Conservation (phyloP, 2,888 invertebrate genomes). For the Nomada fabriciana region DNA sequence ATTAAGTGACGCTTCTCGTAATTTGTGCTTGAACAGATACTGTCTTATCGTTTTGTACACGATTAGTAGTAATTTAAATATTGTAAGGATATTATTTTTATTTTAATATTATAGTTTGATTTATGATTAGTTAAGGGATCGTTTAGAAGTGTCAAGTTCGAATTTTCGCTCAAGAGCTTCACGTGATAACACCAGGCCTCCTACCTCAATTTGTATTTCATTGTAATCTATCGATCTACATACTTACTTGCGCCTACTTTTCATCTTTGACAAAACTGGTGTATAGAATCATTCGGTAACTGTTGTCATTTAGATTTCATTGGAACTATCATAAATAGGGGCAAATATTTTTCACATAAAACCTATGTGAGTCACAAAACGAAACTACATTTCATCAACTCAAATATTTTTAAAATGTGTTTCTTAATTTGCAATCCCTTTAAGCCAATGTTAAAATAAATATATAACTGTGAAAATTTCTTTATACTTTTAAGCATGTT, state of each 20-base stretch:
- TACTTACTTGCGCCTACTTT: conserved; percentile 20
- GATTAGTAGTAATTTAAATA: conserved; percentile 11
- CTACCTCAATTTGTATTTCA: conserved; percentile 50
- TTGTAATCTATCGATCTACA: conserved; percentile 22
- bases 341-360: background rate
- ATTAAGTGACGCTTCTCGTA: conserved; percentile 10
- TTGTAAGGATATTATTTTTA: conserved; percentile 8
- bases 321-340: background rate
- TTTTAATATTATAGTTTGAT: conserved; percentile 1
- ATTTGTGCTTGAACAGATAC: conserved; percentile 7
- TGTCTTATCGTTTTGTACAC: conserved; percentile 19
- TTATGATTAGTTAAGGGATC: background rate
- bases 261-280: conserved; percentile 4
- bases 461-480: too few species aligned
- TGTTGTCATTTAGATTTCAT: background rate
- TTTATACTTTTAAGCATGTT: too few species aligned
- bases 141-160: conserved; percentile 27
- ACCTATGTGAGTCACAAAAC: background rate
- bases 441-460: too few species aligned
- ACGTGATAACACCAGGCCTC: conserved; percentile 15
- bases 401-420: background rate
- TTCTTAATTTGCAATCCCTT: background rate
- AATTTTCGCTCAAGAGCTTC: conserved; percentile 41
- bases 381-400: background rate
- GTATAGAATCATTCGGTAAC: background rate